A percentile compares a stretch with the other conserved stretches of the same genome.
Evolutionary conservation across 2,113 vertebrate genomes (phyloP).

Genomic region (Sinocyclocheilus anophthalmus): DNA sequence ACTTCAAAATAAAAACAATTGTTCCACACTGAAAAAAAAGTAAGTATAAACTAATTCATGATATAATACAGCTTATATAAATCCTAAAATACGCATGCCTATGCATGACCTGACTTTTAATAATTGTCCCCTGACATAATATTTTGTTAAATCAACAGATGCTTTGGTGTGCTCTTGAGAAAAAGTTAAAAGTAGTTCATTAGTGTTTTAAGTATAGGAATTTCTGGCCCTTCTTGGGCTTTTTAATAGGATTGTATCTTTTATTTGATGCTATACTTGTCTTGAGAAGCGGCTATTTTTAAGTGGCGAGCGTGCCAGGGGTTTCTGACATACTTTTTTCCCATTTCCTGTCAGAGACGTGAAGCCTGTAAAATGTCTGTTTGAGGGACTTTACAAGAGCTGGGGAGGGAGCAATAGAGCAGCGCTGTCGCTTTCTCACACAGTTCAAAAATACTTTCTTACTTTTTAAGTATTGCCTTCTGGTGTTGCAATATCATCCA

Average conservation of each 20-base stretch:
- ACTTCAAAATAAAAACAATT: no score
- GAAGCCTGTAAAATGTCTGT: conserved; percentile 63
- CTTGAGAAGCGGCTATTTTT: conserved; percentile 65
- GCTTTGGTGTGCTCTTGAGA: conserved; percentile 48
- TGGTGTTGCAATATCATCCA: not conserved
- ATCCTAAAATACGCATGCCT: not conserved
- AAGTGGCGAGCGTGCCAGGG: conserved; percentile 49
- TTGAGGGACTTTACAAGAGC: conserved; percentile 55
- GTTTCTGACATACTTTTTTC: conserved; percentile 61
- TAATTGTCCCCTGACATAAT: not conserved
- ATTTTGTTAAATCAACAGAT: conserved; percentile 6
- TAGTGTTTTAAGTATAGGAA: conserved; percentile 68
- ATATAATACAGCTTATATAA: not conserved
- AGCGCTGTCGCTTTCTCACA: not conserved
- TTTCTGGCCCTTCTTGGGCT: conserved; percentile 56
- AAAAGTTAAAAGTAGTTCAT: conserved; percentile 53
- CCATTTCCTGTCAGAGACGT: conserved; percentile 64
- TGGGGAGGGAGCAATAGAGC: conserved; percentile 1
- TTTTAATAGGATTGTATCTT: conserved; percentile 65
- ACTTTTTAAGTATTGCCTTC: not conserved
- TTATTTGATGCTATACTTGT: conserved; percentile 69
- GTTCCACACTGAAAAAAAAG: no score
- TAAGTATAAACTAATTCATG: not conserved
- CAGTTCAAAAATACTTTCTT: not conserved
- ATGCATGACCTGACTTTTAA: not conserved